Evolutionary conservation across 53 echinoderm and acorn worm species (phyloP).

Genomic region (Echinarachnius parma): DNA sequence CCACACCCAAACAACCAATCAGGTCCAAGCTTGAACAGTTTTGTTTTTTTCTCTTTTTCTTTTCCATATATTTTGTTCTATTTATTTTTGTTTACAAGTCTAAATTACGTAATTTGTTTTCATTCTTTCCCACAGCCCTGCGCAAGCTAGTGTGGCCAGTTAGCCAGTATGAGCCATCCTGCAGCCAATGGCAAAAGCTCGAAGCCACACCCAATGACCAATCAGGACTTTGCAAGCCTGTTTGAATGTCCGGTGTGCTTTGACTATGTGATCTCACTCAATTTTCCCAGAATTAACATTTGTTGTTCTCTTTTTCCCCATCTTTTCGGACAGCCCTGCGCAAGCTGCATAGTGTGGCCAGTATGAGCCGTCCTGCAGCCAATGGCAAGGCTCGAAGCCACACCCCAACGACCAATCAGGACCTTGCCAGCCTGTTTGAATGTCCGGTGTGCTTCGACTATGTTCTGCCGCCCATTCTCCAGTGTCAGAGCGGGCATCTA

Average conservation of each 20-base stretch:
- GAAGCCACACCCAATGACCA: constrained; percentile 97
- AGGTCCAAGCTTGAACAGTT: no score
- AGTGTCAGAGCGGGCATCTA: constrained; percentile 98
- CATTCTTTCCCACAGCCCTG: constrained; percentile 42
- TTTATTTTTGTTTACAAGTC: no score
- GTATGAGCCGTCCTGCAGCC: constrained; percentile 87
- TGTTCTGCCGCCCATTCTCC: constrained; percentile 96
- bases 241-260: constrained; percentile 99
- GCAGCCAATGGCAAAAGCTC: constrained; percentile 74
- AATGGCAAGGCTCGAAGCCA: constrained; percentile 91
- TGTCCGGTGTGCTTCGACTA: constrained; percentile 99
- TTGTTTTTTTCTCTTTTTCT: no score
- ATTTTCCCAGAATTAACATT: no score
- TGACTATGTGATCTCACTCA: constrained; percentile 97
- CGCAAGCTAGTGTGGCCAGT: constrained; percentile 61
- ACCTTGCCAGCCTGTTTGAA: constrained; percentile 96
- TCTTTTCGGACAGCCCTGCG: constrained; percentile 50
- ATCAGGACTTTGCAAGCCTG: constrained; percentile 95
- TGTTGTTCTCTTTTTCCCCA: background rate
- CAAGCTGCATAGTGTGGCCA: constrained; percentile 68
- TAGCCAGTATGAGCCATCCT: constrained; percentile 91
- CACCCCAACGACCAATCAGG: constrained; percentile 99
- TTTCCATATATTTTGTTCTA: no score
- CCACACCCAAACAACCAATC: no score
- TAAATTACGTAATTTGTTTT: no score